Percentiles rank a stretch among this genome's conserved stretches.
These are phyloP conservation scores for Vulpes ferrilata DNA, from an alignment of 2,113 vertebrate genomes.

Conservation along the genomic window DNA sequence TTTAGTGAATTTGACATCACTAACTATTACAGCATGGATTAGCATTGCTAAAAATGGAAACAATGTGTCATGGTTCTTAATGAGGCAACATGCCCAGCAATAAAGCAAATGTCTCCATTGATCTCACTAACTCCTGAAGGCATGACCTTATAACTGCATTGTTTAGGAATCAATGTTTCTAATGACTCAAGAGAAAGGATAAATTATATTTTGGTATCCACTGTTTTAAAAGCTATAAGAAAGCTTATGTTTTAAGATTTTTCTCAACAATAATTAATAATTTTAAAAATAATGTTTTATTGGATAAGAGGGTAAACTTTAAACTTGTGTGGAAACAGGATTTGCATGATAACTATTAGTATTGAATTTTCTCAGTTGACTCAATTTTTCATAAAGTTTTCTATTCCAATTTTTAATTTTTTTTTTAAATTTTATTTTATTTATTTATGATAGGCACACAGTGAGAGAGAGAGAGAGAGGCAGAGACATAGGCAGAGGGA, in stretches of 20 bases:
- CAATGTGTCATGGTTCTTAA: background rate
- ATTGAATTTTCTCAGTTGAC: background rate
- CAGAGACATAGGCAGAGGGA: too few relatives aligned
- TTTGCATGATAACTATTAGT: background rate
- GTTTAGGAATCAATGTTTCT: constrained; percentile 42
- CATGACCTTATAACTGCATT: background rate
- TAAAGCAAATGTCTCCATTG: background rate
- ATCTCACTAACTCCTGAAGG: background rate
- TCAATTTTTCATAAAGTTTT: background rate
- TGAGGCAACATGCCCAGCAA: background rate
- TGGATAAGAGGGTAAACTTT: background rate
- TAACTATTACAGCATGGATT: background rate
- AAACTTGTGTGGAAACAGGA: background rate
- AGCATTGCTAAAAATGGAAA: background rate
- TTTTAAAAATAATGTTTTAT: constrained; percentile 4
- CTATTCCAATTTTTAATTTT: background rate
- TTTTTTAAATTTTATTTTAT: too few relatives aligned
- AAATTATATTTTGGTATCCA: background rate
- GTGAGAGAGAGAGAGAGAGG: too few relatives aligned
- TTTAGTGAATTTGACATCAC: constrained; percentile 5
- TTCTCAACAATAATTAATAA: background rate
- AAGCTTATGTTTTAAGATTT: background rate
- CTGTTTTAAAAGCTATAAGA: background rate
- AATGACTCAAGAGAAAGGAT: background rate
- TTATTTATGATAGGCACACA: too few relatives aligned